A percentile compares a stretch with the other conserved stretches of the same genome.
Evolutionary conservation across 2,888 invertebrate species (phyloP).

Genomic region (Parasteatoda lunata): DNA sequence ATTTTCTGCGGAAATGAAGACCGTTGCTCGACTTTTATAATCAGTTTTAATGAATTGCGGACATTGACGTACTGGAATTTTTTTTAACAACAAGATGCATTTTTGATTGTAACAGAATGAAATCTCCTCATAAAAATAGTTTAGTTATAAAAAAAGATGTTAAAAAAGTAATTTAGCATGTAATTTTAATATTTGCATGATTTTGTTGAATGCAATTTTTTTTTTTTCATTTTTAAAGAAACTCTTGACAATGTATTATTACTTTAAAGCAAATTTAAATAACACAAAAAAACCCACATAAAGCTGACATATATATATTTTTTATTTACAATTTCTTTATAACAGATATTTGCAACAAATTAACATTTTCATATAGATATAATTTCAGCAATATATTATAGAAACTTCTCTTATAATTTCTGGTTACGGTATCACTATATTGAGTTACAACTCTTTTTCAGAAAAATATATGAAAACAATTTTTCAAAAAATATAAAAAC

Average conservation of each 20-base stretch:
- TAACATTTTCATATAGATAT: conserved; percentile 53
- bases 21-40: neutral
- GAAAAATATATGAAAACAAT: neutral
- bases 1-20: conserved; percentile 43
- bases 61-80: neutral
- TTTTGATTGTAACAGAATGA: neutral
- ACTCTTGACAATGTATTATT: neutral
- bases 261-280: neutral
- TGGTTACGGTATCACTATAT: conserved; percentile 32
- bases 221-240: neutral
- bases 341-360: conserved; percentile 57
- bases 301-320: conserved; percentile 58
- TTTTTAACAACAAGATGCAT: neutral
- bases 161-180: neutral
- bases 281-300: neutral
- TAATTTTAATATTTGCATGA: neutral
- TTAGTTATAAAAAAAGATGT: neutral
- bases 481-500: neutral
- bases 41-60: conserved; percentile 23
- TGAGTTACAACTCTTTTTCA: neutral
- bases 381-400: conserved; percentile 53
- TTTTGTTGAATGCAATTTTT: neutral
- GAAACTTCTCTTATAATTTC: conserved; percentile 20
- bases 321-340: conserved; percentile 19
- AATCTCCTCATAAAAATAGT: neutral